These are phyloP conservation scores for Sympetrum striolatum DNA, from an alignment of 2,888 invertebrate genomes.

Conservation along the genomic window DNA sequence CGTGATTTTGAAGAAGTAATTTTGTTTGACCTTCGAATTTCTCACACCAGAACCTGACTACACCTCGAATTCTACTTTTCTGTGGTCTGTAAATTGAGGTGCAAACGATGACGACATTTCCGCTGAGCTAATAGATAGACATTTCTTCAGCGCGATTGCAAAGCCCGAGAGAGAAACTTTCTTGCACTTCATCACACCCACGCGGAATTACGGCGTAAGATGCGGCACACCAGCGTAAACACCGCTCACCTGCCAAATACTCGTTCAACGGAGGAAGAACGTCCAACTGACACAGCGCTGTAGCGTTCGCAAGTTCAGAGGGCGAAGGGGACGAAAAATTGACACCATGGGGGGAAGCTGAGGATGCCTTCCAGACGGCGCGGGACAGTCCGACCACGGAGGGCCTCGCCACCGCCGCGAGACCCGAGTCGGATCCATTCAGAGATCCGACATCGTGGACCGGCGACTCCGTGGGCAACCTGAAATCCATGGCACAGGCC, in stretches of 20 bases:
- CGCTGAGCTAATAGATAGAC: too few species aligned
- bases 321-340: not conserved
- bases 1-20: too few species aligned
- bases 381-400: not conserved
- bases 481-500: not conserved
- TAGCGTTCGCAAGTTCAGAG: not conserved
- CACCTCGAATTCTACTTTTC: too few species aligned
- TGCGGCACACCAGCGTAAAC: not conserved
- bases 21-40: too few species aligned
- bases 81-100: too few species aligned
- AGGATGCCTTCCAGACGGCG: not conserved
- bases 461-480: not conserved
- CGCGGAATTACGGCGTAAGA: too few species aligned
- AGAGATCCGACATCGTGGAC: not conserved
- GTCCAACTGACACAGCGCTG: not conserved
- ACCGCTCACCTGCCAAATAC: not conserved
- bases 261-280: not conserved
- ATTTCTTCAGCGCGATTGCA: too few species aligned
- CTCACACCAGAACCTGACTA: too few species aligned
- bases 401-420: not conserved
- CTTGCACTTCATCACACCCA: too few species aligned
- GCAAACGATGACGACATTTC: too few species aligned
- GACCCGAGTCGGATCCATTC: not conserved
- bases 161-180: too few species aligned
- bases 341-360: not conserved